These are phyloP conservation scores for Argynnis bischoffii DNA, from an alignment of 2,888 invertebrate species.

Conservation along the genomic window DNA sequence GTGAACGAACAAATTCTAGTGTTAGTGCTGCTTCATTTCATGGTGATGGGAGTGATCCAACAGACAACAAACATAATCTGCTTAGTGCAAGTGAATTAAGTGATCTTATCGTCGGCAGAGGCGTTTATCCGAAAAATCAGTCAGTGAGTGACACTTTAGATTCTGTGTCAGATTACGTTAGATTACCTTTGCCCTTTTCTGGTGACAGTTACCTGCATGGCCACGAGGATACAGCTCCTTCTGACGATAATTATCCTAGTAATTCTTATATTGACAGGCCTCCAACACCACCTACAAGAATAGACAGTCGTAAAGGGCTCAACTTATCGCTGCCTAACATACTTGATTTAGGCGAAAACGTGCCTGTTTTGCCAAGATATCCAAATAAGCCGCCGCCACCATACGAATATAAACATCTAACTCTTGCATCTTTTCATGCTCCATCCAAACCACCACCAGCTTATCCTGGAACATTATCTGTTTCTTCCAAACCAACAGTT, in stretches of 20 bases:
- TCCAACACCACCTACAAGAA: slow-evolving; percentile 87
- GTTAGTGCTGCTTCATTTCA: slow-evolving; percentile 91
- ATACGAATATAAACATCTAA: slow-evolving; percentile 85
- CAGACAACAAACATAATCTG: slow-evolving; percentile 88
- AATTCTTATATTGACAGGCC: slow-evolving; percentile 81
- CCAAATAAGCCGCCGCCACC: slow-evolving; percentile 85
- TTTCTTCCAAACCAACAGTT: slow-evolving; percentile 50
- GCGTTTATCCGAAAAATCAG: slow-evolving; percentile 87
- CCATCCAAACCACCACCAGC: slow-evolving; percentile 85
- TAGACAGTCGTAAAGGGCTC: slow-evolving; percentile 82
- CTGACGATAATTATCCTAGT: slow-evolving; percentile 77
- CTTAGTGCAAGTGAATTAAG: slow-evolving; percentile 92
- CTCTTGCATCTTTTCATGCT: slow-evolving; percentile 63
- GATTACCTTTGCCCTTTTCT: slow-evolving; percentile 84
- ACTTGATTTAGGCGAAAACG: slow-evolving; percentile 62
- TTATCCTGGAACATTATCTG: slow-evolving; percentile 78
- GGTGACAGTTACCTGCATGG: slow-evolving; percentile 83
- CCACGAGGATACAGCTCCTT: slow-evolving; percentile 83
- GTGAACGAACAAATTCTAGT: slow-evolving; percentile 89
- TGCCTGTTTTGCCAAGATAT: slow-evolving; percentile 51
- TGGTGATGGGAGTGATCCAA: slow-evolving; percentile 94
- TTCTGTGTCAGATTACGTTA: slow-evolving; percentile 95
- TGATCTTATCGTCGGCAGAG: slow-evolving; percentile 90
- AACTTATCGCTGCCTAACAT: slow-evolving; percentile 76
- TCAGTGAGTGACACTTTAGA: slow-evolving; percentile 93